Evolutionary conservation across 1,140 invertebrate species (phyloP).

Genomic region (Cotesia chilonis): DNA sequence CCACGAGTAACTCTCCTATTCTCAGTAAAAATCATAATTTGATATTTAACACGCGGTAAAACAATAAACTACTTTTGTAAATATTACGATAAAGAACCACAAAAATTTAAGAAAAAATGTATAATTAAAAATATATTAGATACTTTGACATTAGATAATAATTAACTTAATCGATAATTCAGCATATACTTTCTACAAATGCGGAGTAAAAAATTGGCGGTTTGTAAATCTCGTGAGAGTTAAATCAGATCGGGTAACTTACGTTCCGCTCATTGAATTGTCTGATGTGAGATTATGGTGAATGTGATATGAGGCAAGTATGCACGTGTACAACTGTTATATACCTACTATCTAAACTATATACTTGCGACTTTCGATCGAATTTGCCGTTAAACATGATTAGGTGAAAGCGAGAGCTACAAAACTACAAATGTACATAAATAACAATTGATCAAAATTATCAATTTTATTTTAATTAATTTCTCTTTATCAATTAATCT

Average conservation of each 20-base stretch:
- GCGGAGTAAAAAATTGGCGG: neutral
- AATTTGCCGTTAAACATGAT: slow-evolving; percentile 1
- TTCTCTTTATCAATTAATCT: no score
- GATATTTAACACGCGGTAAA: no score
- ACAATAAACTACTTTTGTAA: no score
- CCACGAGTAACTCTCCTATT: no score
- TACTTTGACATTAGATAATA: neutral
- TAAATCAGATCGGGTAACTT: slow-evolving; percentile 28
- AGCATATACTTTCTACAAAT: slow-evolving; percentile 6
- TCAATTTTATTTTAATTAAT: neutral
- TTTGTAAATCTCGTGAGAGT: slow-evolving; percentile 20
- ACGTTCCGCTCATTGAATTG: slow-evolving; percentile 33
- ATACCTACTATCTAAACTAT: slow-evolving; percentile 17
- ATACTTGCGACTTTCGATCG: slow-evolving; percentile 14
- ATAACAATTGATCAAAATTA: slow-evolving; percentile 20
- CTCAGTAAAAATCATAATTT: no score
- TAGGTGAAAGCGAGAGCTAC: slow-evolving; percentile 16
- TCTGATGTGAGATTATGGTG: slow-evolving; percentile 18
- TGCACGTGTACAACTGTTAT: slow-evolving; percentile 17
- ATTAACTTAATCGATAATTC: neutral
- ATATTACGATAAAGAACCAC: no score
- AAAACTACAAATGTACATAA: neutral
- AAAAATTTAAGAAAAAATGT: no score
- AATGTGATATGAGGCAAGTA: slow-evolving; percentile 5
- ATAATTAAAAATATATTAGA: no score